These are phyloP conservation scores for Adrianichthys oophorus DNA, from an alignment of 2,797 vertebrate species.

Conservation along the genomic window DNA sequence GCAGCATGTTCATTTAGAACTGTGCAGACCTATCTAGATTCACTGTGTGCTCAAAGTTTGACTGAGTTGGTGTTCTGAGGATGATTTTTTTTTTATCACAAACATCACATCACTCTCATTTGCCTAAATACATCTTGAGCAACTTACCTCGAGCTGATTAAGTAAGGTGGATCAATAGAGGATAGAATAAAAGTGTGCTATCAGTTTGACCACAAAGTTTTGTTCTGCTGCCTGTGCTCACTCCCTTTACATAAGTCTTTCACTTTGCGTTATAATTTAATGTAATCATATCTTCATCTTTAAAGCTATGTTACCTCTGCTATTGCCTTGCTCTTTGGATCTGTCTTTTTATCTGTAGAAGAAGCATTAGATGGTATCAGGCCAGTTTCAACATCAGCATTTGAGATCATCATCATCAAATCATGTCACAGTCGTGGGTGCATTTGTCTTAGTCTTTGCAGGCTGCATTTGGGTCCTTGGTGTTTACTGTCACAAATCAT, in stretches of 20 bases:
- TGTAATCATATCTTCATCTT: slow-evolving; percentile 15
- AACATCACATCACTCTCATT: slow-evolving; percentile 8
- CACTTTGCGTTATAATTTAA: slow-evolving; percentile 13
- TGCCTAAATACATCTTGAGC: slow-evolving; percentile 15
- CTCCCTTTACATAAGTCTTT: slow-evolving; percentile 1
- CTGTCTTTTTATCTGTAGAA: slow-evolving; percentile 26
- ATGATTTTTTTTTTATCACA: background rate
- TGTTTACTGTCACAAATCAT: no score
- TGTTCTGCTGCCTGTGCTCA: no score
- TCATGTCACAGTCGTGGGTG: slow-evolving; percentile 21
- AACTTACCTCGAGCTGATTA: slow-evolving; percentile 11
- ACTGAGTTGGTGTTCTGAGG: slow-evolving; percentile 9
- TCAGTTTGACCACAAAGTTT: no score
- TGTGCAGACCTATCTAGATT: background rate
- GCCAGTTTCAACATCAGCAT: slow-evolving; percentile 45
- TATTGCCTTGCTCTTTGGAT: slow-evolving; percentile 21
- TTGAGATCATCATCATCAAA: no score
- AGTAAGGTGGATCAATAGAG: slow-evolving; percentile 9
- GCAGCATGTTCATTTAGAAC: slow-evolving; percentile 4
- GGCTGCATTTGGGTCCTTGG: no score
- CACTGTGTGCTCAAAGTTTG: slow-evolving; percentile 7
- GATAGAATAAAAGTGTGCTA: slow-evolving; percentile 8
- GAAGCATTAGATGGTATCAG: slow-evolving; percentile 40
- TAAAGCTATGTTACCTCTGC: slow-evolving; percentile 13
- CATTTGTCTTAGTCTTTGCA: no score